These are phyloP conservation scores for Eulithis prunata DNA, from an alignment of 2,888 invertebrate species.

Conservation along the genomic window DNA sequence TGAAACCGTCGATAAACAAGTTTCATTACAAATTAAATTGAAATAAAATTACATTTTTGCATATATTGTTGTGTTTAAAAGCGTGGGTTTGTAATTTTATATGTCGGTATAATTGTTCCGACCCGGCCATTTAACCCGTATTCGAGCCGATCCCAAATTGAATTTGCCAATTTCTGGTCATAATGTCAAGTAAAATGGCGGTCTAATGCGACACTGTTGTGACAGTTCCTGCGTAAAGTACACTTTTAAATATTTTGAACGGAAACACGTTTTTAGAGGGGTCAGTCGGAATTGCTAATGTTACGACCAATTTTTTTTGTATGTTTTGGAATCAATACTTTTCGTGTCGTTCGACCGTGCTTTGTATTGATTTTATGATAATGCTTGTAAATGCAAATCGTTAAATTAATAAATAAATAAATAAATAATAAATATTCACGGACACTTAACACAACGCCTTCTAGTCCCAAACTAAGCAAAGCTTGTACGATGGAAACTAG, in stretches of 20 bases:
- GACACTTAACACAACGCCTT: too few relatives aligned
- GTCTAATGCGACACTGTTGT: slow-evolving; percentile 36
- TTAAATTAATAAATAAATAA: too few relatives aligned
- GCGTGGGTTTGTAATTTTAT: slow-evolving; percentile 36
- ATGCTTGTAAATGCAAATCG: slow-evolving; percentile 25
- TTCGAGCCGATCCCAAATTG: slow-evolving; percentile 40
- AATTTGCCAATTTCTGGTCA: slow-evolving; percentile 42
- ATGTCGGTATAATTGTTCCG: slow-evolving; percentile 37
- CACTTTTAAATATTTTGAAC: slow-evolving; percentile 41
- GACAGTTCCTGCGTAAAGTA: slow-evolving; percentile 38
- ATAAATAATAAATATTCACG: too few relatives aligned
- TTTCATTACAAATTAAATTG: slow-evolving; percentile 32
- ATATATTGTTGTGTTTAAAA: slow-evolving; percentile 29
- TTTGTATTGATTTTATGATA: slow-evolving; percentile 32
- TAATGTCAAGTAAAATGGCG: slow-evolving; percentile 34
- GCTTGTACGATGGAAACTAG: too few relatives aligned
- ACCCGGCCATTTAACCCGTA: slow-evolving; percentile 40
- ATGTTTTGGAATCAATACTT: slow-evolving; percentile 24
- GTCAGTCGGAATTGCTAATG: slow-evolving; percentile 18
- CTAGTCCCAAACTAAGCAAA: too few relatives aligned
- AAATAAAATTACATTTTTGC: slow-evolving; percentile 31
- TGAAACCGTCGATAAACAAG: slow-evolving; percentile 15
- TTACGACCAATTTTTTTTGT: slow-evolving; percentile 10
- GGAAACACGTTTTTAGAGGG: slow-evolving; percentile 41
- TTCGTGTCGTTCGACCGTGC: slow-evolving; percentile 23